Evolutionary conservation across 2,113 vertebrate genomes (phyloP).

Genomic region (Pandion haliaetus): DNA sequence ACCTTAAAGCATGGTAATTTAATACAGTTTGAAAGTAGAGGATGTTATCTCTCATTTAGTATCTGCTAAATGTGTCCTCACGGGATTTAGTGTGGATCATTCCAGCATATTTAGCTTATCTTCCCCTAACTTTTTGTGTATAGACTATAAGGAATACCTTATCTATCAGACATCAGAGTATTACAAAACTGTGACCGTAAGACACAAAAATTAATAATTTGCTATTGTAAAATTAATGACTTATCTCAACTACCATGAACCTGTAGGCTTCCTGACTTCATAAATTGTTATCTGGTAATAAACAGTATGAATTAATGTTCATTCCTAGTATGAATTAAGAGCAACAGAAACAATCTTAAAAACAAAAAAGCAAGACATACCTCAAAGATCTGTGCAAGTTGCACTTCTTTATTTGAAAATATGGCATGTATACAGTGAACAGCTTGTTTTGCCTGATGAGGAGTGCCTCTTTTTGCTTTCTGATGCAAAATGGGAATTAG

Average conservation of each 20-base stretch:
- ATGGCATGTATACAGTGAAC: conserved; percentile 98
- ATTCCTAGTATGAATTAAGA: not conserved
- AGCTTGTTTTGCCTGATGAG: conserved; percentile 98
- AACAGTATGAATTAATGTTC: not conserved
- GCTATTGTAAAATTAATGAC: not conserved
- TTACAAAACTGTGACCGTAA: not conserved
- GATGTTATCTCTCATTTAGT: not conserved
- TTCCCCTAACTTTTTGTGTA: not conserved
- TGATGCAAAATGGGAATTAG: conserved; percentile 98
- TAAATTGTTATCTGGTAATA: not conserved
- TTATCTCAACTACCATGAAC: not conserved
- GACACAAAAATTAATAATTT: not conserved
- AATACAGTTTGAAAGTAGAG: not conserved
- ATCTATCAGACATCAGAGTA: not conserved
- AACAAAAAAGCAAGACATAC: conserved; percentile 66
- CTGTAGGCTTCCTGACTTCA: not conserved
- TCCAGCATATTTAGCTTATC: not conserved
- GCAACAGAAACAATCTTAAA: not conserved
- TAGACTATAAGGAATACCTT: not conserved
- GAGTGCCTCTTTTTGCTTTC: conserved; percentile 97
- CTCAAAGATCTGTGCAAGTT: conserved; percentile 99
- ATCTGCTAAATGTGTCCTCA: not conserved
- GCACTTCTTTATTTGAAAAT: conserved; percentile 98
- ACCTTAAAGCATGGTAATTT: not conserved
- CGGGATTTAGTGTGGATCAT: not conserved